A percentile compares a stretch with the other conserved stretches of the same genome.
These are phyloP conservation scores for Steromphala cineraria DNA, from an alignment of 2,888 invertebrate species.

Conservation along the genomic window DNA sequence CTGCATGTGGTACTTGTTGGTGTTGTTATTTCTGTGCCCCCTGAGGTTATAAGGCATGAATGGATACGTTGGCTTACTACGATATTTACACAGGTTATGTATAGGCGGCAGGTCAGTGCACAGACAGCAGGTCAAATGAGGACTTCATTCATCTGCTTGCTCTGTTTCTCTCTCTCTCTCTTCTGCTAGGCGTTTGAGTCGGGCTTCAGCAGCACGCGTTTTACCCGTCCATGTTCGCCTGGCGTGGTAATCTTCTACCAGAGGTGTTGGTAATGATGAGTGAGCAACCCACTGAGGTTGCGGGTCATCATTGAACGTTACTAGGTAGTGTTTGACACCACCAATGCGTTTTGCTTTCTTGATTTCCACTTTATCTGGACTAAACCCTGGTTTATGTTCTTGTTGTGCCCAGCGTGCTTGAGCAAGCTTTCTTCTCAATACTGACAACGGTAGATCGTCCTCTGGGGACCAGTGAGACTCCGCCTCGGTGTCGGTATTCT, in stretches of 20 bases:
- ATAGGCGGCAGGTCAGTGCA: too few species aligned
- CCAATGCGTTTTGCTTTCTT: neutral
- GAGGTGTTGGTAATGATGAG: neutral
- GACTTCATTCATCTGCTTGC: too few species aligned
- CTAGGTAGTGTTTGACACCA: neutral
- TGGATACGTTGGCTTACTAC: too few species aligned
- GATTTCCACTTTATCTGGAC: neutral
- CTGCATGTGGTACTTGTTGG: too few species aligned
- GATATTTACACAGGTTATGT: too few species aligned
- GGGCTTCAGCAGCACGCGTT: neutral
- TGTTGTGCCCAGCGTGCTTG: neutral
- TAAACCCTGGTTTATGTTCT: neutral
- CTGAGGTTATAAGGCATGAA: too few species aligned
- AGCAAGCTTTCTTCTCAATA: neutral
- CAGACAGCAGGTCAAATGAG: too few species aligned
- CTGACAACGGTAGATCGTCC: neutral
- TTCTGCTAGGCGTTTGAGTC: neutral
- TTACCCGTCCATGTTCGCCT: neutral
- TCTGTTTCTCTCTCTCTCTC: neutral
- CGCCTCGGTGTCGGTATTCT: too few species aligned
- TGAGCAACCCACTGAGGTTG: neutral
- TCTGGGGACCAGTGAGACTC: neutral
- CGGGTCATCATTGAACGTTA: neutral
- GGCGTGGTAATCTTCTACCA: neutral
- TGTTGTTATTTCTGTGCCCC: too few species aligned